A percentile compares a stretch with the other conserved stretches of the same genome.
phyloP scores from a whole-genome alignment of 1,140 invertebrate genomes.

The Hirudo medicinalis region DNA sequence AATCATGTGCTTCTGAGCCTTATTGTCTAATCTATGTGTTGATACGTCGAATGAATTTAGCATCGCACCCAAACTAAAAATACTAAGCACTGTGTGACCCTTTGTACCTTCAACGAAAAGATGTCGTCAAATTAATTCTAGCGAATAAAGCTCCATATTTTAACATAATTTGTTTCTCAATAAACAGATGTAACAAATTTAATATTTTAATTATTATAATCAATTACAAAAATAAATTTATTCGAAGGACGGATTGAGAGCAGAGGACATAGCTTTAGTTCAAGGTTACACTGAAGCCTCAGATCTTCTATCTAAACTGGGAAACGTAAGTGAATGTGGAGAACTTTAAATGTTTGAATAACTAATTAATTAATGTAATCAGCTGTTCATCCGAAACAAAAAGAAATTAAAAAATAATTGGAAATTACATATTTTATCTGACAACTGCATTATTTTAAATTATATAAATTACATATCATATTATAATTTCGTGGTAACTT shows the following conservation, averaged over 20 bases:
- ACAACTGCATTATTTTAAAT: too few species aligned
- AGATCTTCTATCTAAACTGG: slow-evolving; percentile 54
- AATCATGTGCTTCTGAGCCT: too few species aligned
- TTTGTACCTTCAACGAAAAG: too few species aligned
- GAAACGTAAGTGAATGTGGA: not conserved
- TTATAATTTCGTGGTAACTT: not conserved
- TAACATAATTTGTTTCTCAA: not conserved
- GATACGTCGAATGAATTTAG: too few species aligned
- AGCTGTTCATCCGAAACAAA: too few species aligned
- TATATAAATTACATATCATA: not conserved
- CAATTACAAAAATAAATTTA: not conserved
- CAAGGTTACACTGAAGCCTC: slow-evolving; percentile 62
- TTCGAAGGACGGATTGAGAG: slow-evolving; percentile 55
- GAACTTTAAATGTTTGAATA: not conserved
- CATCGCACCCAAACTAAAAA: too few species aligned
- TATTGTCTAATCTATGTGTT: too few species aligned
- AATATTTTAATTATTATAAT: not conserved
- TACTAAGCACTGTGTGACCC: too few species aligned
- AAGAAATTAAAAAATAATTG: not conserved
- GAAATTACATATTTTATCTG: too few species aligned
- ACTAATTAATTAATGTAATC: not conserved
- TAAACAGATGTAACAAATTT: not conserved
- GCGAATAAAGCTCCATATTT: not conserved
- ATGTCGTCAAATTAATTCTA: too few species aligned
- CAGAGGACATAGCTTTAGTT: slow-evolving; percentile 67